phyloP scores from a whole-genome alignment of 2,797 vertebrate species.

The Alcedo quadribrachys region DNA sequence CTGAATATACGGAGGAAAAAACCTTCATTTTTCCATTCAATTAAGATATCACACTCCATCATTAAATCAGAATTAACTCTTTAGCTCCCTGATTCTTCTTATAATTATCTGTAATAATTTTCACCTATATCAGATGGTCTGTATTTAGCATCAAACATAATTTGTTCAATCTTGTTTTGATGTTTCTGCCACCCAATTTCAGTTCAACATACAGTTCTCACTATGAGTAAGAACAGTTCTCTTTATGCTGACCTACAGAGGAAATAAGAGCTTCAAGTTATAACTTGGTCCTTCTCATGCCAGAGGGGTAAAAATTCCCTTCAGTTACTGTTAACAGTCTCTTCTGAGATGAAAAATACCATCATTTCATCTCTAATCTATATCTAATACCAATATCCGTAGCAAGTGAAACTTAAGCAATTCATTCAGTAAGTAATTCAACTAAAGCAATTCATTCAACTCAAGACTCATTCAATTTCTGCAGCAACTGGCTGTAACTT shows the following conservation, averaged over 20 bases:
- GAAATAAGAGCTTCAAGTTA: not conserved
- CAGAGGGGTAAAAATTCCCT: accelerated
- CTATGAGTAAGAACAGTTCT: not conserved
- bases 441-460: not conserved
- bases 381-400: not conserved
- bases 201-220: not conserved
- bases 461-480: slow-evolving; percentile 14
- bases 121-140: not conserved
- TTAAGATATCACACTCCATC: not conserved
- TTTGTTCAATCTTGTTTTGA: not conserved
- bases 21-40: not conserved
- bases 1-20: not conserved
- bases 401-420: slow-evolving; percentile 3
- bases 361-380: not conserved
- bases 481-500: not conserved
- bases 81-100: not conserved
- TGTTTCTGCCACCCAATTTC: not conserved
- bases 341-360: not conserved
- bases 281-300: not conserved
- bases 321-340: not conserved
- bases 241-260: not conserved
- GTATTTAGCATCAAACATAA: not conserved
- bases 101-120: not conserved
- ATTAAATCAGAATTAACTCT: not conserved
- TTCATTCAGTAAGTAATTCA: slow-evolving; percentile 6